phyloP scores from a whole-genome alignment of 2,797 vertebrate species.

The Salmo trutta region DNA sequence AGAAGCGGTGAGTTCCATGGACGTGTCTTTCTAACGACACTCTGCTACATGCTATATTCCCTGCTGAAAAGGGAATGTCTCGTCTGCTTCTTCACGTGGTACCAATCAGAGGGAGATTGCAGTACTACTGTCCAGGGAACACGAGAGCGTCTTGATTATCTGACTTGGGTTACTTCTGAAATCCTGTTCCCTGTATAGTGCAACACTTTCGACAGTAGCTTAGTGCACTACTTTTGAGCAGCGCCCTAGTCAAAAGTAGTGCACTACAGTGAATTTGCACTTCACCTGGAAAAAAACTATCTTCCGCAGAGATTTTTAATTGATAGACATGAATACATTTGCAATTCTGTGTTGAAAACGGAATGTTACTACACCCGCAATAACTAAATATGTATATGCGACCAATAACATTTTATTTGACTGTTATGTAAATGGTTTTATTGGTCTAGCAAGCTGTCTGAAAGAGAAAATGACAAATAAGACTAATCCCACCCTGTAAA shows the following conservation, averaged over 20 bases:
- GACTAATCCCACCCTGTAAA: not conserved
- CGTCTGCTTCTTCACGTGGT: conserved; percentile 4
- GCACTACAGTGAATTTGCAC: not conserved
- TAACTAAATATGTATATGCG: too few relatives aligned
- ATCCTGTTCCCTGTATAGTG: not conserved
- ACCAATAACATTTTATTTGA: too few relatives aligned
- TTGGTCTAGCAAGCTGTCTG: not conserved
- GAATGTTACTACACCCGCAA: not conserved
- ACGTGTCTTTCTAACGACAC: not conserved
- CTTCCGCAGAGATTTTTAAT: not conserved
- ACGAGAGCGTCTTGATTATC: not conserved
- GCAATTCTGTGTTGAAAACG: not conserved
- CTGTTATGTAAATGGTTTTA: not conserved
- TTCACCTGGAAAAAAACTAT: not conserved
- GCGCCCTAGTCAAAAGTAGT: too few relatives aligned
- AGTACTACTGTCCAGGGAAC: not conserved
- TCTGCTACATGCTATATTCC: not conserved
- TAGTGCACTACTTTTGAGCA: not conserved
- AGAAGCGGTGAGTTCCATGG: conserved; percentile 13
- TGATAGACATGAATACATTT: not conserved
- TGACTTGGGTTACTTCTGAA: not conserved
- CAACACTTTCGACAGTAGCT: not conserved
- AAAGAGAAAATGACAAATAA: not conserved
- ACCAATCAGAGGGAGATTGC: conserved; percentile 1
- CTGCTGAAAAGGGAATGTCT: not conserved